Evolutionary conservation across 2,797 vertebrate species (phyloP).

Genomic region (Clangula hyemalis): DNA sequence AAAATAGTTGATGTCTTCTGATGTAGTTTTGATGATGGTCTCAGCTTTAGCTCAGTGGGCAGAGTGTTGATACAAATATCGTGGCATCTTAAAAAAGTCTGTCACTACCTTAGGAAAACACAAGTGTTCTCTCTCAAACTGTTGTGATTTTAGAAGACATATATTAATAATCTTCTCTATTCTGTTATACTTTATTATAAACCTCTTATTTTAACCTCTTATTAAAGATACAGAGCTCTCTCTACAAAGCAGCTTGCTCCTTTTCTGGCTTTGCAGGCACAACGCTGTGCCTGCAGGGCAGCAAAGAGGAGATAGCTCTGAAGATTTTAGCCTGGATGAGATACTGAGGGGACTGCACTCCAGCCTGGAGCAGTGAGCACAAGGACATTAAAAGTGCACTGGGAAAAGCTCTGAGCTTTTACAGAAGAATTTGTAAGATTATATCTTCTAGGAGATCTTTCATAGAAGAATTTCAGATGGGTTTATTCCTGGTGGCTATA

Average conservation of each 20-base stretch:
- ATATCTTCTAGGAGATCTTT: background rate
- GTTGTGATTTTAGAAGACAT: background rate
- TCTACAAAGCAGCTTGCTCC: background rate
- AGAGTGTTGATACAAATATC: fast-evolving
- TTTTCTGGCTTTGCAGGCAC: background rate
- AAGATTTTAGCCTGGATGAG: background rate
- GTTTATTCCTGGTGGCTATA: background rate
- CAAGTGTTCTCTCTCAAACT: background rate
- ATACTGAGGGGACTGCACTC: background rate
- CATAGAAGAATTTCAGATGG: background rate
- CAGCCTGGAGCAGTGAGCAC: background rate
- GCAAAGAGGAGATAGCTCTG: background rate
- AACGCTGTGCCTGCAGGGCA: background rate
- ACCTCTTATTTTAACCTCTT: background rate
- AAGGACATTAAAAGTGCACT: background rate
- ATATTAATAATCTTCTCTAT: background rate
- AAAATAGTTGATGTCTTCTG: background rate
- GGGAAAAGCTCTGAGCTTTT: background rate
- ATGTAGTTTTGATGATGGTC: background rate
- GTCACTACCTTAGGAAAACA: background rate
- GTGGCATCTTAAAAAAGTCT: background rate
- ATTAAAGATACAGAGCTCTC: background rate
- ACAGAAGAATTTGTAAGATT: background rate
- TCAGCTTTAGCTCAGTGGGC: background rate
- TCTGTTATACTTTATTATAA: background rate